Percentiles rank a stretch among this genome's conserved stretches.
These are phyloP conservation scores for Neomicropteryx cornuta DNA, from an alignment of 1,140 invertebrate species.

Conservation along the genomic window DNA sequence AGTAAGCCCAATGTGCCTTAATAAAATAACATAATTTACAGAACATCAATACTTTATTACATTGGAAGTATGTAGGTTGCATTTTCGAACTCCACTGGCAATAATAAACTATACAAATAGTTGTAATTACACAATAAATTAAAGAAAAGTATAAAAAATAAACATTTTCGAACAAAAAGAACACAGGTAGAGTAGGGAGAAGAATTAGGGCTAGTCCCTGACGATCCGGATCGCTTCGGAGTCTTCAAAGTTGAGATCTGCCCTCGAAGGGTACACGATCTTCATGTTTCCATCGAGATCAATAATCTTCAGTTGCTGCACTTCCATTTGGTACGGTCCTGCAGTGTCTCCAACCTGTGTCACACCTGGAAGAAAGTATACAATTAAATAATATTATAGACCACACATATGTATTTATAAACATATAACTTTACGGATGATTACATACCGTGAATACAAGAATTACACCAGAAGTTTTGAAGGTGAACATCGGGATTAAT, in stretches of 20 bases:
- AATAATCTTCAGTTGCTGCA: conserved; percentile 60
- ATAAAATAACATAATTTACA: too few relatives aligned
- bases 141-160: not conserved
- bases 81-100: not conserved
- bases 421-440: too few relatives aligned
- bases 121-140: not conserved
- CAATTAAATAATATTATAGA: not conserved
- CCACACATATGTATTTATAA: conserved; percentile 1
- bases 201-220: conserved; percentile 1
- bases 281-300: conserved; percentile 58
- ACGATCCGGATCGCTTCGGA: conserved; percentile 24
- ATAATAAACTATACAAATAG: not conserved
- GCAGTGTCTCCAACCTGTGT: not conserved
- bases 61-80: too few relatives aligned
- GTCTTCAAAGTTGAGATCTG: conserved; percentile 49
- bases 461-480: too few relatives aligned
- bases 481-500: too few relatives aligned
- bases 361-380: too few relatives aligned
- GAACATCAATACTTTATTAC: too few relatives aligned
- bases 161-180: not conserved
- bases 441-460: too few relatives aligned
- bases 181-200: not conserved
- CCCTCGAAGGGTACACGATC: conserved; percentile 65
- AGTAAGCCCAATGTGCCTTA: too few relatives aligned
- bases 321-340: conserved; percentile 27